phyloP scores from a whole-genome alignment of 2,113 vertebrate species.

The Bufo bufo region DNA sequence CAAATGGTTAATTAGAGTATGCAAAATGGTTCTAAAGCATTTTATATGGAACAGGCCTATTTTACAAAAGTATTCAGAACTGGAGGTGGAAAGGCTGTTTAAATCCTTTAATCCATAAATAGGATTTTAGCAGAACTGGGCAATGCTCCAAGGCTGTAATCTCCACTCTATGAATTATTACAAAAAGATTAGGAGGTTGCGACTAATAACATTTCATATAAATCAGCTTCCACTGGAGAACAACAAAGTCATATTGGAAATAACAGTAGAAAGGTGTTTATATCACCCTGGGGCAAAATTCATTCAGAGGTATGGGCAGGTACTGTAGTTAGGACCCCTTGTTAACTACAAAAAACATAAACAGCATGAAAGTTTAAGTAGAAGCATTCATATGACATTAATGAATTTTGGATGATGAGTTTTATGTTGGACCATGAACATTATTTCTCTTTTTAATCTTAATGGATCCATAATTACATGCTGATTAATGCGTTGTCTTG shows the following conservation, averaged over 20 bases:
- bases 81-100: slow-evolving; percentile 79
- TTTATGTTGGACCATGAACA: background rate
- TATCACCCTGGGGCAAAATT: slow-evolving; percentile 66
- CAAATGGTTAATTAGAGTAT: slow-evolving; percentile 75
- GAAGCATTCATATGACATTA: background rate
- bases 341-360: background rate
- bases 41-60: slow-evolving; percentile 82
- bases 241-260: slow-evolving; percentile 84
- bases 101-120: slow-evolving; percentile 90
- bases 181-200: slow-evolving; percentile 86
- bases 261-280: slow-evolving; percentile 83
- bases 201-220: slow-evolving; percentile 86
- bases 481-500: too few species aligned
- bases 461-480: too few species aligned
- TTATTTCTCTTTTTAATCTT: too few species aligned
- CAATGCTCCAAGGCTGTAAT: slow-evolving; percentile 84
- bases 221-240: slow-evolving; percentile 84
- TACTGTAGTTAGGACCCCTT: background rate
- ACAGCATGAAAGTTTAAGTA: background rate
- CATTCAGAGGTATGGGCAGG: slow-evolving; percentile 26
- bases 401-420: background rate
- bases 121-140: slow-evolving; percentile 83
- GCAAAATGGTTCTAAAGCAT: slow-evolving; percentile 75
- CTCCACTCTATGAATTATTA: slow-evolving; percentile 86
- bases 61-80: slow-evolving; percentile 79